phyloP scores from a whole-genome alignment of 2,888 invertebrate species.

The Parapristionchus giblindavisi region DNA sequence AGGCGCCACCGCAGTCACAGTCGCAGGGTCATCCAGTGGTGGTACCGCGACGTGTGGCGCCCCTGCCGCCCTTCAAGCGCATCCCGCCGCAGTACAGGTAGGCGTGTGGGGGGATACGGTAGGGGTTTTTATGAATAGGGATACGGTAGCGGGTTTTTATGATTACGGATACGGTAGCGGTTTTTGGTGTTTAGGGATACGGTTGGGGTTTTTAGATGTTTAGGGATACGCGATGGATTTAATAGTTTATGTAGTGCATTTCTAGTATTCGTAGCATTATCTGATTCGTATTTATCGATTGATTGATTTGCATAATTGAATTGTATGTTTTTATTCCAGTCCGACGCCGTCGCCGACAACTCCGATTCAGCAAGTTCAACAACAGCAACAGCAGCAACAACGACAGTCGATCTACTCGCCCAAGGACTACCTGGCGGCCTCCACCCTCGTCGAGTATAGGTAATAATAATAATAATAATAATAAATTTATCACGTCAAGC shows the following conservation, averaged over 20 bases:
- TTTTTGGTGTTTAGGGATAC: too few relatives aligned
- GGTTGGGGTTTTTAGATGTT: too few relatives aligned
- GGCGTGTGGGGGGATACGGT: not conserved
- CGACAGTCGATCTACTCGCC: slow-evolving; percentile 26
- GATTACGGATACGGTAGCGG: not conserved
- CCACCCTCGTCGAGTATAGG: slow-evolving; percentile 56
- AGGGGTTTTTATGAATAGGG: not conserved
- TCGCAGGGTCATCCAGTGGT: too few relatives aligned
- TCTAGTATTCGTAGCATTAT: too few relatives aligned
- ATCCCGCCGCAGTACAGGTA: slow-evolving; percentile 13
- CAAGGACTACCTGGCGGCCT: slow-evolving; percentile 51
- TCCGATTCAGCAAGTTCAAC: slow-evolving; percentile 25
- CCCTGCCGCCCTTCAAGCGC: slow-evolving; percentile 16
- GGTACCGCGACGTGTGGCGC: too few relatives aligned
- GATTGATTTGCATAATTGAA: too few relatives aligned
- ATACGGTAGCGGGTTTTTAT: not conserved
- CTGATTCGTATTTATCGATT: too few relatives aligned
- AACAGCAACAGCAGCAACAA: slow-evolving; percentile 29
- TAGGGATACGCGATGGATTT: too few relatives aligned
- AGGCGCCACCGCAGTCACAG: too few relatives aligned
- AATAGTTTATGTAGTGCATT: too few relatives aligned
- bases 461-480: too few relatives aligned
- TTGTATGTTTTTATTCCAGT: not conserved
- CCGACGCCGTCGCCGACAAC: slow-evolving; percentile 35
- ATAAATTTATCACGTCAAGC: too few relatives aligned